Evolutionary conservation across 2,797 vertebrate species (phyloP), one percentile per base, ranked within the genome.

Genomic region (Mycteria americana): DNA sequence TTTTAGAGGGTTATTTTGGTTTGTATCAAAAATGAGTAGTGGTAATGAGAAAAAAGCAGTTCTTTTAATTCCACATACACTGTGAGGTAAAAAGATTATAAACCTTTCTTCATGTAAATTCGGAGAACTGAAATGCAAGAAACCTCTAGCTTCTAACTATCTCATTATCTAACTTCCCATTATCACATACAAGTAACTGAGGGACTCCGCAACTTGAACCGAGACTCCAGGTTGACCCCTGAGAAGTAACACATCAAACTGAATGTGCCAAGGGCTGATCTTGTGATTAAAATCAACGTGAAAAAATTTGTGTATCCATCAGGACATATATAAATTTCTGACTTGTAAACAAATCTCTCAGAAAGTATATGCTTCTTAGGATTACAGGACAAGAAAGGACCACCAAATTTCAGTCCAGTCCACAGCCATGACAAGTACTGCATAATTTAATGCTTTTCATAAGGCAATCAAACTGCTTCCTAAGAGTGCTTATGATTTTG

Each of bases 291-390:
- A 81, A 78, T 56, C 14, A 45, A 43, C 4, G 2, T 7, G 25
- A 94, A 73, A 2, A 59, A 70, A 75, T 64, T 12, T n/a, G 62
- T 57, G 9, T 14, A 65, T 35, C 68, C 28, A 80, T 33, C 19
- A 57, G 31, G 24, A 81, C 23, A 18, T 1, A 16, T 1, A 54
- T n/a, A 62, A 48, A 60, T 74, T 90, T 37, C 68, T n/a, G 39
- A 74, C 28, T 23, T 4, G 0, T 22, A 56, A 75, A 81, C 11
- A 63, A 59, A 41, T 30, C 5, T 51, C 43, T 53, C 11, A 4
- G 12, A n/a, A 89, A 50, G 6, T 11, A 57, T 14, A 18, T 0
- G 0, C 2, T 65, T 25, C 6, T 72, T 19, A 24, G 14, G 43
- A 63, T 54, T 28, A 50, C 11, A 60, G 24, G 27, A 41, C 11